Percentiles rank a stretch among this genome's conserved stretches.
Conservation (phyloP, 2,888 invertebrate species). For the Beris morrisii region DNA sequence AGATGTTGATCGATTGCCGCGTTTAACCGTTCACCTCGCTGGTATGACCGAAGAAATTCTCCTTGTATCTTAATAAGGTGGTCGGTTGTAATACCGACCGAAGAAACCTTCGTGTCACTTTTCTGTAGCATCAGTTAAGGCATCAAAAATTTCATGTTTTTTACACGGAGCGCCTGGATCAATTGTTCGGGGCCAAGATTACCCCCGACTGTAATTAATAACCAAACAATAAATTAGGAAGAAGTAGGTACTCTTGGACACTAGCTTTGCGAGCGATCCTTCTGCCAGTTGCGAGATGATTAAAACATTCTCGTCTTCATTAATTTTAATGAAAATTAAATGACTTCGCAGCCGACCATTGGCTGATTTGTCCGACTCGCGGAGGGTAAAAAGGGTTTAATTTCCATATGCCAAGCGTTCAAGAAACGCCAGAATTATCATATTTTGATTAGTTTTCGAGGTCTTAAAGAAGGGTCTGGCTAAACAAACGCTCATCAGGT, state of each 20-base stretch:
- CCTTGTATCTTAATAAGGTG: not conserved
- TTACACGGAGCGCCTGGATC: not conserved
- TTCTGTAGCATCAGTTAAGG: too few species aligned
- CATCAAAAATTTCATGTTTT: conserved; percentile 23
- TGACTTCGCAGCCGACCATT: conserved; percentile 23
- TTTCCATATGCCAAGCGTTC: conserved; percentile 23
- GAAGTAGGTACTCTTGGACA: not conserved
- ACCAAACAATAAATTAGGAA: conserved; percentile 38
- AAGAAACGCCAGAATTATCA: conserved; percentile 28
- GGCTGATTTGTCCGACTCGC: not conserved
- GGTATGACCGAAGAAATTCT: too few species aligned
- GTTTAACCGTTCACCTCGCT: too few species aligned
- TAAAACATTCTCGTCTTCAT: conserved; percentile 45
- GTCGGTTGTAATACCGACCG: too few species aligned
- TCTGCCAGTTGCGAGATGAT: conserved; percentile 38
- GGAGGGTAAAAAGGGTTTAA: conserved; percentile 20
- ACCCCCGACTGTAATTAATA: conserved; percentile 37
- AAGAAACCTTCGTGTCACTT: too few species aligned
- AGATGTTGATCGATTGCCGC: conserved; percentile 47
- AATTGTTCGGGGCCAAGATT: not conserved
- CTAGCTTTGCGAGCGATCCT: conserved; percentile 15
- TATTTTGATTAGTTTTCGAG: conserved; percentile 34
- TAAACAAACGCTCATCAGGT: conserved; percentile 24
- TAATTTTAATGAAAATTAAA: conserved; percentile 44
- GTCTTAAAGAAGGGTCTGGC: not conserved